Evolutionary conservation across 1,140 invertebrate species (phyloP).

Genomic region (Drosophila tropicalis): DNA sequence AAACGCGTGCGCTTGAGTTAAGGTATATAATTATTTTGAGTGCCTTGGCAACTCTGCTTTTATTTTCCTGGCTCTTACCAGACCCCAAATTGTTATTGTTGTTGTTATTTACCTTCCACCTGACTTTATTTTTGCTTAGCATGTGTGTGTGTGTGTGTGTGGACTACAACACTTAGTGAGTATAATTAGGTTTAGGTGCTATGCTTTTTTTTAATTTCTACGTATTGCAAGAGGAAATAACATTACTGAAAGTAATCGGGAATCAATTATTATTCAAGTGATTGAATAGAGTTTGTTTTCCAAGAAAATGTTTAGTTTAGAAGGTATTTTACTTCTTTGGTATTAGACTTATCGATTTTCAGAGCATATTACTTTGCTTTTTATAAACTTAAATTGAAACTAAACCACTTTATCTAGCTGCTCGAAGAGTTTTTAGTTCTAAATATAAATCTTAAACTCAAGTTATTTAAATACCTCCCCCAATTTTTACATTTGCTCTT

Average conservation of each 20-base stretch:
- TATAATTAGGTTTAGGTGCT: slow-evolving; percentile 69
- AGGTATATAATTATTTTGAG: slow-evolving; percentile 60
- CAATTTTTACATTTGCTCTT: no score
- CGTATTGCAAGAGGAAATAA: not conserved
- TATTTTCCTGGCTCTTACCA: not conserved
- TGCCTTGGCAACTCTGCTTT: slow-evolving; percentile 58
- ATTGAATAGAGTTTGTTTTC: not conserved
- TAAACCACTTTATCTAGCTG: no score
- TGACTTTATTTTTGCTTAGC: slow-evolving; percentile 45
- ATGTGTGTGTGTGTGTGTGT: not conserved
- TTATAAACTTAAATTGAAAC: no score
- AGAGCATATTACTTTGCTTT: no score
- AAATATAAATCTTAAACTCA: no score
- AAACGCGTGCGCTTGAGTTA: slow-evolving; percentile 33
- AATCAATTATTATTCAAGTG: not conserved
- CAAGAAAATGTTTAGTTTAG: not conserved
- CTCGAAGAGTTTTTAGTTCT: no score
- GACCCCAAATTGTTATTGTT: slow-evolving; percentile 17
- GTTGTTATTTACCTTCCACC: slow-evolving; percentile 29
- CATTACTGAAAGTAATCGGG: not conserved
- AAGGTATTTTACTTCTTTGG: no score
- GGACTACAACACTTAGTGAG: slow-evolving; percentile 19
- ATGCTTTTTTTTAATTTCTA: slow-evolving; percentile 8
- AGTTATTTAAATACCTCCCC: no score
- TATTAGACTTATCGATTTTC: no score